Evolutionary conservation across 2,888 invertebrate species (phyloP), one percentile per base, ranked within the genome.

Genomic region (Zygothrica quintamaculata): DNA sequence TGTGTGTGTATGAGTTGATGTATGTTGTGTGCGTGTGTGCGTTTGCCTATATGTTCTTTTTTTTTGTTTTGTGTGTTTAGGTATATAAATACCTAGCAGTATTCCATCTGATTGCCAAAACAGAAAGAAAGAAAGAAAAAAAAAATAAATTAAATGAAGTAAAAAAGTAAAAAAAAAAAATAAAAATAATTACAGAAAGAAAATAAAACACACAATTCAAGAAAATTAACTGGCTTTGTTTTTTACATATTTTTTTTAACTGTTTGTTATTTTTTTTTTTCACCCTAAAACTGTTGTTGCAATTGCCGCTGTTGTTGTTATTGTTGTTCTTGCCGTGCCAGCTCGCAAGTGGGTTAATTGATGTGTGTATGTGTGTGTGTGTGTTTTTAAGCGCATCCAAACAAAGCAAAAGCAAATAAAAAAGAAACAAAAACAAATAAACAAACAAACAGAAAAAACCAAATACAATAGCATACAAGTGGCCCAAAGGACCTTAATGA

Each of bases 321-420:
- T 13, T 61, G 59, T 51, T 42, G 16, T 51, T 58, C 42, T 39
- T 51, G 47, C 44, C 70, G 62, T 55, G 56, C 55, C 50, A 59
- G 37, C 60, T 34, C 50, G 36, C 66, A 82, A 72, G 56, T 79
- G 51, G 77, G 84, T 69, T 79, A 79, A 80, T 80, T 84, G 84
- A 73, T 73, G 84, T 73, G 67, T 77, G 77, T 65, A 60, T 53
- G 51, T 34, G 40, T 22, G 43, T 36, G 31, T 37, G 3, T 36
- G 26, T 37, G 13, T 31, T 16, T 58, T 58, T 39, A 53, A 56
- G 52, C 42, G 65, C 55, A 69, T 62, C 56, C 57, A 37, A 25
- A 56, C 29, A 53, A 66, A 50, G 60, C 44, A 62, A 51, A 59
- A 47, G n/a, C 4, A 6, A 33, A 65, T 53, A 65, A 61, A 46